Base-by-base conservation (phyloP, 2,888 invertebrate species). In the Mythimna pallens region DNA sequence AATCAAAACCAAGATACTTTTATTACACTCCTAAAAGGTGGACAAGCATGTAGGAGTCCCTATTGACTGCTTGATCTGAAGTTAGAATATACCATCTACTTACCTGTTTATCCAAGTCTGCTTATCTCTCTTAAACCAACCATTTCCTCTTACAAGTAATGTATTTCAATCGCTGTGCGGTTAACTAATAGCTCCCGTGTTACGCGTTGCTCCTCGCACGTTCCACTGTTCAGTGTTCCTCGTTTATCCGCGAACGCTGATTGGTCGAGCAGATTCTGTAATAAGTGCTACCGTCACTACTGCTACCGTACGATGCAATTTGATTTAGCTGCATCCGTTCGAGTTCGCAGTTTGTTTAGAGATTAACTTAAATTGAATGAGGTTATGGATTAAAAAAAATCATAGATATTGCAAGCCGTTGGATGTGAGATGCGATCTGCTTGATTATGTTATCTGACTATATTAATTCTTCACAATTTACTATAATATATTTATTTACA, bases 101-200 rank as follows among this genome's bases (percentile, higher is more conserved):
- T 58, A 58, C 17, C 25, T 25, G n/a, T 12, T n/a, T 9, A 3
- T 22, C 22, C 22, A 63, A 63, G 25, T 47, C 58, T 54, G n/a
- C 22, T 36, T 34, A 71, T 65, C 22, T 22, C 12, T 34, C 52
- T 34, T 61, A 57, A 62, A 67, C 61, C 22, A 57, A 30, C 73
- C 17, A 68, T 59, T 76, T 74, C 59, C 76, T 65, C 62, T 55
- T 54, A 62, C 66, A 65, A 25, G 73, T 64, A 66, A 50, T 52
- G 72, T 72, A 75, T 72, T 67, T 69, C 58, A 75, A 72, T 79
- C 68, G 54, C 58, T 40, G 65, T 63, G 69, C 71, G 69, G 80
- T 82, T 77, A 80, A 82, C 78, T 83, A 85, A 86, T 81, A 80
- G 81, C 73, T 73, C 59, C 87, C 79, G 71, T 62, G 82, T 87